Base-by-base conservation (phyloP, 2,797 vertebrate genomes). In the Rhabdophis nuchalis region DNA sequence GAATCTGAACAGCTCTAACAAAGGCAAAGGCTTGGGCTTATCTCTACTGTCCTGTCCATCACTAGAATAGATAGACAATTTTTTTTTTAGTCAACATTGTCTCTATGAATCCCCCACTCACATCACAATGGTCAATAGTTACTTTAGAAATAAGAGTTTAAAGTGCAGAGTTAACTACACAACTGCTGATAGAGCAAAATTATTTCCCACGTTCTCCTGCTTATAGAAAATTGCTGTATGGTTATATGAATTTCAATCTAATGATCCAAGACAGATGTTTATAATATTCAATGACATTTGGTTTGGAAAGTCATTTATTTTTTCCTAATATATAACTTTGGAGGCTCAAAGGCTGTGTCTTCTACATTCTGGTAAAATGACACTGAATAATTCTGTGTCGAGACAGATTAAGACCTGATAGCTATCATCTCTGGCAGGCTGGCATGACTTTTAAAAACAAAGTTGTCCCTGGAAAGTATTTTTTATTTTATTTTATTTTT, bases 181-280 rank as follows among this genome's bases (percentile, higher is more conserved):
- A 46, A 77, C 20, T 32, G 29, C 60, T 13, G 12, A 46, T 90
- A n/a, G 12, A 54, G 11, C 29, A 54, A 53, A 52, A 23, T 56
- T 52, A 77, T 90, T 90, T 87, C 32, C 41, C 53, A 90, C 77
- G 23, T 52, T 50, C 9, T 16, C 25, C 68, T 20, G 68, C 7
- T 77, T 41, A 46, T 82, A 82, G 9, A 82, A 77, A 82, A 82
- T 46, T 46, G 36, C 64, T 91, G 91, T 93, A 86, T 23, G 0
- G 0, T 46, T 90, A 94, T 87, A 57, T 91, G 52, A 16, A 85
- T 93, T 90, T 90, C n/a, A 3, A 91, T 92, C 77, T 60, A 56
- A 60, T 90, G 52, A 94, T 93, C 86, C 89, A 92, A 95, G 77
- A 68, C 93, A 94, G 95, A 89, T 93, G 91, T 54, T 56, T 90